phyloP scores from a whole-genome alignment of 2,888 invertebrate genomes.

The Nycteola revayana region DNA sequence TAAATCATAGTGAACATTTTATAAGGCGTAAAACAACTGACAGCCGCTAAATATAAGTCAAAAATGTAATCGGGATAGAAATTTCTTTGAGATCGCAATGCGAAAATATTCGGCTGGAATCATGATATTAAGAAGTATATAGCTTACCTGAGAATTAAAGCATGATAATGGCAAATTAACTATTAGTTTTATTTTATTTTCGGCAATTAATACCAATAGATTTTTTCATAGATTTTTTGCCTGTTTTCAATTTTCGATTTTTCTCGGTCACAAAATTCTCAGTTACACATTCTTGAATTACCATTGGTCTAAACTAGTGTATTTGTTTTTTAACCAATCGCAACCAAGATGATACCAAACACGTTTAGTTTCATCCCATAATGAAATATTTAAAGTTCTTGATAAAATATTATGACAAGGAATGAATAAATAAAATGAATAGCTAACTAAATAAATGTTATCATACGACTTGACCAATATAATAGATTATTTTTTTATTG shows the following conservation, averaged over 20 bases:
- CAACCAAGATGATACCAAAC: slow-evolving; percentile 10
- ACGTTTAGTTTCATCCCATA: slow-evolving; percentile 23
- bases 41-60: slow-evolving; percentile 72
- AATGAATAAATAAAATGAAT: no score
- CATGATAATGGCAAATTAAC: slow-evolving; percentile 50
- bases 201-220: slow-evolving; percentile 53
- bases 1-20: slow-evolving; percentile 38
- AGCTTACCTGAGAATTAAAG: slow-evolving; percentile 60
- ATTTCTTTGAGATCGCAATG: slow-evolving; percentile 20
- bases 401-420: no score
- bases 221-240: slow-evolving; percentile 54
- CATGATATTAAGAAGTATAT: slow-evolving; percentile 8
- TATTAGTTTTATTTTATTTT: slow-evolving; percentile 47
- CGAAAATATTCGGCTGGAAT: slow-evolving; percentile 1
- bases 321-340: slow-evolving; percentile 19
- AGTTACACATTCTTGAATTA: slow-evolving; percentile 5
- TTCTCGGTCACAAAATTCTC: slow-evolving; percentile 4
- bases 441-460: no score
- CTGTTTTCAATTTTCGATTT: slow-evolving; percentile 55
- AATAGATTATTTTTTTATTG: no score
- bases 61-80: slow-evolving; percentile 44
- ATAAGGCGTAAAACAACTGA: slow-evolving; percentile 78
- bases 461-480: no score
- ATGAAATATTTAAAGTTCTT: no score
- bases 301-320: slow-evolving; percentile 7